These are phyloP conservation scores for Rhamnusium bicolor DNA, from an alignment of 2,888 invertebrate species.

Conservation along the genomic window DNA sequence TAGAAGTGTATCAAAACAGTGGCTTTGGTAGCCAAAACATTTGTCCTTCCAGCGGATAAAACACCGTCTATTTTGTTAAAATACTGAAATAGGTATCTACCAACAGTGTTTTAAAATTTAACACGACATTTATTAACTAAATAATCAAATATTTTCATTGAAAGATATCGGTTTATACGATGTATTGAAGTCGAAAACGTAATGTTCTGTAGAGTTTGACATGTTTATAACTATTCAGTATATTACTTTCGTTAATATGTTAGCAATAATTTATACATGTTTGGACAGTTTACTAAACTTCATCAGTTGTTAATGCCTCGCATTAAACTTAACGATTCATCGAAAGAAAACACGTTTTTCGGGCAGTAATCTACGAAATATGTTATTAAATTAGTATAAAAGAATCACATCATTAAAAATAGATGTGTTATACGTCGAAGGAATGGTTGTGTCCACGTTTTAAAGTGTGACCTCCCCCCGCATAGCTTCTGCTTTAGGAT, in stretches of 20 bases:
- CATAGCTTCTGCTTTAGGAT: too few species aligned
- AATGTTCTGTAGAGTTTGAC: conserved; percentile 20
- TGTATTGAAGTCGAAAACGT: conserved; percentile 7
- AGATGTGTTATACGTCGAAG: too few species aligned
- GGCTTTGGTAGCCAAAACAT: too few species aligned
- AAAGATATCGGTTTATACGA: neutral
- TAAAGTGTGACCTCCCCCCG: too few species aligned
- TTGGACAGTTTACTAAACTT: neutral
- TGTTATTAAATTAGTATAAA: too few species aligned
- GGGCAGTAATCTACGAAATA: too few species aligned
- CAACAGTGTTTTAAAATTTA: conserved; percentile 2
- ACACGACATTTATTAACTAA: conserved; percentile 15
- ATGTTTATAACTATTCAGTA: conserved; percentile 21
- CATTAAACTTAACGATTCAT: neutral
- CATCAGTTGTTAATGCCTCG: neutral
- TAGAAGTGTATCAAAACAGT: too few species aligned
- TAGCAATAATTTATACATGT: conserved; percentile 16
- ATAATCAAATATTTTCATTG: conserved; percentile 28
- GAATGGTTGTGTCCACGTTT: too few species aligned
- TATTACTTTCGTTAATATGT: conserved; percentile 23
- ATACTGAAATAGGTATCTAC: neutral
- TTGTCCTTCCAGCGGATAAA: too few species aligned
- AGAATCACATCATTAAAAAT: too few species aligned
- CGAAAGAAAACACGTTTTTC: neutral
- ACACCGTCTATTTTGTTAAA: conserved; percentile 1